Base-by-base conservation (phyloP, 2,888 invertebrate species). In the Notodonta ziczac region DNA sequence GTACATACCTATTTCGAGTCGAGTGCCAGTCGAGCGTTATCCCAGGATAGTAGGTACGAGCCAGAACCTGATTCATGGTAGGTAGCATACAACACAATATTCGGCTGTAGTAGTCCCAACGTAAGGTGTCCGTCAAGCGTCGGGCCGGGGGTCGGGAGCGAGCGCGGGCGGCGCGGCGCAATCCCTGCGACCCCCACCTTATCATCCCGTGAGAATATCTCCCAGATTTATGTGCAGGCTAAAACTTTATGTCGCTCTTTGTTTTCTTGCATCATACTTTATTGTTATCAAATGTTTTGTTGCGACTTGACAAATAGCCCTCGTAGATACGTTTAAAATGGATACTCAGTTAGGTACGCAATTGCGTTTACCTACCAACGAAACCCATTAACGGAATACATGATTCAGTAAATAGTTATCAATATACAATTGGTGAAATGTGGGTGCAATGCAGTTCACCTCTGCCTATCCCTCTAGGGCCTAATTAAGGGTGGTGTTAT, bases 141-240 rank as follows among this genome's bases (percentile, higher is more conserved):
- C 35, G 10, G 46, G 46, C n/a, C 35, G 35, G 35, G 46, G n/a
- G 46, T 6, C 48, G 56, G 53, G 56, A 60, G 60, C 67, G 57
- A 57, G 61, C 65, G 57, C 65, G 63, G 65, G 66, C 60, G 67
- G 57, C 60, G 56, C 56, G 57, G 56, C 56, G 57, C 53, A 59
- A 77, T 78, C 78, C 82, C 70, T 63, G 59, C 78, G 80, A 81
- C 78, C 85, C 86, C 83, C 82, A 82, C 85, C 86, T 90, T 89
- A 90, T 89, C 89, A 91, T 90, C 91, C 91, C 90, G 83, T 84
- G 91, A 86, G 91, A 90, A 91, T 91, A 91, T 89, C 90, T 91
- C 84, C 82, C 83, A 88, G 89, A 92, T 92, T 91, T 91, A 92
- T 91, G 90, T 83, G 84, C 80, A 84, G 84, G 87, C 89, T 91